Evolutionary conservation across 2,113 vertebrate species (phyloP).

Genomic region (Heterocephalus glaber): DNA sequence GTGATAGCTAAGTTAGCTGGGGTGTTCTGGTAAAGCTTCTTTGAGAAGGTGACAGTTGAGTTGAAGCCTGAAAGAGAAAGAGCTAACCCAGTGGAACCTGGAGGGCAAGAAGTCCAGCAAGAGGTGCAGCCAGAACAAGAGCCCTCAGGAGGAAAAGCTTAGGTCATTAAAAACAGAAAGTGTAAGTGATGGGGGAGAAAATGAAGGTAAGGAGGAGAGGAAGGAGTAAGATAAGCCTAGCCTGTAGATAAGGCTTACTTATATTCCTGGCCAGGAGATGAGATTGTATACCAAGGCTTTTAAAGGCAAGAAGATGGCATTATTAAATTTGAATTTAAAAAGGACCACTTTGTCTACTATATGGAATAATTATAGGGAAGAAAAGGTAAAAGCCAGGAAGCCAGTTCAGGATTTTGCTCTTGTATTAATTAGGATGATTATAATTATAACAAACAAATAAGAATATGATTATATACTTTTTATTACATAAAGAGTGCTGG

Average conservation of each 20-base stretch:
- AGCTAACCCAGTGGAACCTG: not conserved
- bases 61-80: not conserved
- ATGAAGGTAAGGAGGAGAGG: not conserved
- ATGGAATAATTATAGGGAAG: constrained; percentile 8
- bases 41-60: not conserved
- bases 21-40: not conserved
- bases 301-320: not conserved
- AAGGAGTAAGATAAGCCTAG: not conserved
- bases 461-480: constrained; percentile 25
- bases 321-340: constrained; percentile 42
- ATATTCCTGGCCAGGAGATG: not conserved
- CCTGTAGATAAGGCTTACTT: not conserved
- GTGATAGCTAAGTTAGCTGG: not conserved
- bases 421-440: constrained; percentile 21
- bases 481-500: not conserved
- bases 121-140: not conserved
- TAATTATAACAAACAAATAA: constrained; percentile 25
- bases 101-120: not conserved
- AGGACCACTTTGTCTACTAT: not conserved
- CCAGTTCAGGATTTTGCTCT: constrained; percentile 30
- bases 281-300: constrained; percentile 25
- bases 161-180: not conserved
- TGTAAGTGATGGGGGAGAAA: not conserved
- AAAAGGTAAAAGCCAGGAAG: constrained; percentile 20
- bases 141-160: not conserved